Conservation (phyloP, 2,113 vertebrate species). For the Catagonus wagneri region DNA sequence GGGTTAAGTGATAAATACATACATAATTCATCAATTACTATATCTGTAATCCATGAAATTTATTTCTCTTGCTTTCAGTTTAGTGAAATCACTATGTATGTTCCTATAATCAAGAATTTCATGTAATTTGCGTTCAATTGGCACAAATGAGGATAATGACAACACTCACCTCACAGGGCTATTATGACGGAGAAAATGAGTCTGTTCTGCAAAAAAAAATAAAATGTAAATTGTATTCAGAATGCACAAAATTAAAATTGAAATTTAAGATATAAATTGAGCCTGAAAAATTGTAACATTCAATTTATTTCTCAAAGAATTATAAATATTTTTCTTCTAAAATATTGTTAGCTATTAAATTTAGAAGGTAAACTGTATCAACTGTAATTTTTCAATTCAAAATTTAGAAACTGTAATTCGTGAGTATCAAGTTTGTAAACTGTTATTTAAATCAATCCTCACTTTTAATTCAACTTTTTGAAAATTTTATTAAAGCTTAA, state of each 20-base stretch:
- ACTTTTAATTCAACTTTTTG: conserved; percentile 34
- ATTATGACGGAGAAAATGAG: neutral
- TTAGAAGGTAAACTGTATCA: neutral
- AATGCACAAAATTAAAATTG: neutral
- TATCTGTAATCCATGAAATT: conserved; percentile 15
- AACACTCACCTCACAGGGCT: neutral
- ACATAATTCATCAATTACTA: conserved; percentile 53
- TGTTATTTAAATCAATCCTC: conserved; percentile 1
- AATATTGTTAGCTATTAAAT: neutral
- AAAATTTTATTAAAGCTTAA: conserved; percentile 23
- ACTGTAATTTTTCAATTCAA: neutral
- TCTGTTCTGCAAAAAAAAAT: neutral
- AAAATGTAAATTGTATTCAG: conserved; percentile 34
- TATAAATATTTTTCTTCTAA: neutral
- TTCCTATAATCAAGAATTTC: conserved; percentile 52
- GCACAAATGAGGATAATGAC: conserved; percentile 42
- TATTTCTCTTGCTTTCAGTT: conserved; percentile 55
- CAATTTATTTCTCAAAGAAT: conserved; percentile 49
- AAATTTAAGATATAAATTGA: conserved; percentile 48
- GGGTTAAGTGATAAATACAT: conserved; percentile 20
- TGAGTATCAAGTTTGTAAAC: neutral
- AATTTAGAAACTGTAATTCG: neutral
- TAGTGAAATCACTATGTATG: conserved; percentile 34
- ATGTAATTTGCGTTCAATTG: conserved; percentile 55
- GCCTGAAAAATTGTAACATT: conserved; percentile 28